Conservation (phyloP, 2,888 invertebrate genomes). For the Rosalia funebris region DNA sequence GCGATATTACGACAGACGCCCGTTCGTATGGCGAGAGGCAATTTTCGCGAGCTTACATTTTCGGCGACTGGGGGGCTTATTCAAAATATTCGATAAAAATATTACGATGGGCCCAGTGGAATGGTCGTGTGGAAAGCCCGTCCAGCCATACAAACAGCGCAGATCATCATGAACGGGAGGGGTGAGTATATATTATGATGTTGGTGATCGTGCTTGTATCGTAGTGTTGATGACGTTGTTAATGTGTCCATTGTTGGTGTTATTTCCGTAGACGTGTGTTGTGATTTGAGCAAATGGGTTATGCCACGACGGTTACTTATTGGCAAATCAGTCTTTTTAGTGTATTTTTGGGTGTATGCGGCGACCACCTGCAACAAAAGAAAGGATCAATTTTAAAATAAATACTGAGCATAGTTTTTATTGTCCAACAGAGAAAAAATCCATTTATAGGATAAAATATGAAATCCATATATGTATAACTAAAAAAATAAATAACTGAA, state of each 20-base stretch:
- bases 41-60: neutral
- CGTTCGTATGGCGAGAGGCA: slow-evolving; percentile 1
- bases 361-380: slow-evolving; percentile 45
- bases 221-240: slow-evolving; percentile 21
- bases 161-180: slow-evolving; percentile 8
- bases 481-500: too few relatives aligned
- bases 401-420: too few relatives aligned
- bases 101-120: slow-evolving; percentile 13
- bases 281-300: slow-evolving; percentile 54
- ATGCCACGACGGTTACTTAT: slow-evolving; percentile 51
- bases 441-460: too few relatives aligned
- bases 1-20: neutral
- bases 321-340: slow-evolving; percentile 56
- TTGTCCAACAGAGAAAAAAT: too few relatives aligned
- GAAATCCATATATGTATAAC: too few relatives aligned
- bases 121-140: slow-evolving; percentile 3
- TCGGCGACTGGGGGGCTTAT: neutral
- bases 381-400: too few relatives aligned
- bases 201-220: slow-evolving; percentile 24
- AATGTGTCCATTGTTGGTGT: slow-evolving; percentile 35
- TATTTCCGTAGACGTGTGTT: slow-evolving; percentile 42
- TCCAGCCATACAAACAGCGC: slow-evolving; percentile 16
- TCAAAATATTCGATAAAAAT: slow-evolving; percentile 15
- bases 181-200: slow-evolving; percentile 15
- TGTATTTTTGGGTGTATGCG: slow-evolving; percentile 39